Evolutionary conservation across 1,140 invertebrate species (phyloP).

Genomic region (Dermatophagoides farinae): DNA sequence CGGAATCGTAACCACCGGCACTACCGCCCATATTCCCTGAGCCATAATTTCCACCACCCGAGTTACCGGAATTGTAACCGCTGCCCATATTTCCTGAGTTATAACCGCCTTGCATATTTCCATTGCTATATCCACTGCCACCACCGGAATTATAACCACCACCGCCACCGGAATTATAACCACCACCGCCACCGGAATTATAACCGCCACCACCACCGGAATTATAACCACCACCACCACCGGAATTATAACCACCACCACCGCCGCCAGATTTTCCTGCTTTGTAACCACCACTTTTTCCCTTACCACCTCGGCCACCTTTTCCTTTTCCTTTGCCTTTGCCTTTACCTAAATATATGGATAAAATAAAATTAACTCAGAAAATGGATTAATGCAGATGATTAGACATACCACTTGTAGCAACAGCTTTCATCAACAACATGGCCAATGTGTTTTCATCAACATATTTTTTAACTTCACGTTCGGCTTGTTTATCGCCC

Average conservation of each 20-base stretch:
- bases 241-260: background rate
- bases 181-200: background rate
- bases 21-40: background rate
- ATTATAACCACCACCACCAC: background rate
- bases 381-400: background rate
- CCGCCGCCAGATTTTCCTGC: background rate
- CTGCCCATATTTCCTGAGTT: background rate
- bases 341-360: background rate
- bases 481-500: slow-evolving; percentile 8
- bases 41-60: background rate
- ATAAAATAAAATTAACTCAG: background rate
- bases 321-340: background rate
- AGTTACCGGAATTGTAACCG: background rate
- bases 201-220: background rate
- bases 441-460: slow-evolving; percentile 6
- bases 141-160: background rate
- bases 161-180: background rate
- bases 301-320: background rate
- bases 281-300: background rate
- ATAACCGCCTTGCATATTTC: background rate
- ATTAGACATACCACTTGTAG: background rate
- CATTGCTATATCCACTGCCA: background rate
- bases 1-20: background rate
- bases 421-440: slow-evolving; percentile 4
- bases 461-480: slow-evolving; percentile 10